Conservation (phyloP, 1,140 invertebrate species). For the Drosophila oshimai region DNA sequence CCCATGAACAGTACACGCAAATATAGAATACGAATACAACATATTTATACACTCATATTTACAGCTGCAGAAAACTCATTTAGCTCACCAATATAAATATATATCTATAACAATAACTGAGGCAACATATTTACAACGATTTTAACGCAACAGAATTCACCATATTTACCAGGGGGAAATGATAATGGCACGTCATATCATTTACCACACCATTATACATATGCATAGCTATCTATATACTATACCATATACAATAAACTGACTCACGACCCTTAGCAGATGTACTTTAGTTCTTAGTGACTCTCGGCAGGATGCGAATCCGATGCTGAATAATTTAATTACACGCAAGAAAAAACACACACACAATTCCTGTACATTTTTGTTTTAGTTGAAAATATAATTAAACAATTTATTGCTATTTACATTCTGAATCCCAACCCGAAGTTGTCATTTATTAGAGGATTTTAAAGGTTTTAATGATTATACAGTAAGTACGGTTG, state of each 20-base stretch:
- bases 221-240: conserved; percentile 49
- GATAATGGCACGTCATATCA: conserved; percentile 47
- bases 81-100: conserved; percentile 57
- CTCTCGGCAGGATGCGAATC: not conserved
- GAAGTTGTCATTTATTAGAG: conserved; percentile 3
- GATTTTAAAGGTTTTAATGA: not conserved
- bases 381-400: conserved; percentile 71
- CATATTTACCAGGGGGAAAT: conserved; percentile 58
- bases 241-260: conserved; percentile 33
- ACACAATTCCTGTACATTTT: conserved; percentile 61
- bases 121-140: conserved; percentile 74
- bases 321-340: conserved; percentile 13
- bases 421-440: conserved; percentile 67
- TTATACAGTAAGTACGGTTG: not conserved
- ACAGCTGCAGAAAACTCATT: conserved; percentile 56
- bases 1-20: conserved; percentile 45
- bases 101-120: conserved; percentile 27
- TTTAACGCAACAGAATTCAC: conserved; percentile 59
- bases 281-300: conserved; percentile 59
- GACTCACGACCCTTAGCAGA: conserved; percentile 58
- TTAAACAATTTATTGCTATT: conserved; percentile 66
- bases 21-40: conserved; percentile 46
- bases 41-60: conserved; percentile 63
- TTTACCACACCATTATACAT: conserved; percentile 34
- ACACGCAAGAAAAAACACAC: conserved; percentile 1